phyloP scores from a whole-genome alignment of 2,113 vertebrate genomes.

The Phasianus colchicus region DNA sequence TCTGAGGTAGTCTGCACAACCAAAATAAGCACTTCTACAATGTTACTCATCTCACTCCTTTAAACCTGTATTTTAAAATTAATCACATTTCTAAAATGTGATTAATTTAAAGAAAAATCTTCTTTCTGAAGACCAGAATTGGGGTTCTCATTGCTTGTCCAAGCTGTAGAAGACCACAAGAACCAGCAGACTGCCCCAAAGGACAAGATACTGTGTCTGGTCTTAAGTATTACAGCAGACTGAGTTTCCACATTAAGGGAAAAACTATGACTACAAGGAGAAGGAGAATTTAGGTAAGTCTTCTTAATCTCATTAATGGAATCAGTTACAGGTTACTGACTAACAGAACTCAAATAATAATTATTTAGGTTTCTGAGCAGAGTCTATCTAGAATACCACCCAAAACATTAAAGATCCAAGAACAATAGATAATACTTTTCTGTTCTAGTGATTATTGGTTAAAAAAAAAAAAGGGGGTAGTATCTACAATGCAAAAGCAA shows the following conservation, averaged over 20 bases:
- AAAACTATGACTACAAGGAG: not conserved
- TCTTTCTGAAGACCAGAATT: not conserved
- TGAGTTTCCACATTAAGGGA: accelerated
- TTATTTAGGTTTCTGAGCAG: not conserved
- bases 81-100: slow-evolving; percentile 4
- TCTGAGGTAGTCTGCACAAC: slow-evolving; percentile 20
- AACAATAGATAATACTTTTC: not conserved
- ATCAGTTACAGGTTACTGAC: not conserved
- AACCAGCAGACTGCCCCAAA: not conserved
- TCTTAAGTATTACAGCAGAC: not conserved
- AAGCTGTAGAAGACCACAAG: not conserved
- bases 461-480: not conserved
- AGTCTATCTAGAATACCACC: not conserved
- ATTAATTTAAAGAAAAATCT: not conserved
- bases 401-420: not conserved
- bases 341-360: not conserved
- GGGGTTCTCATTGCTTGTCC: not conserved
- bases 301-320: not conserved
- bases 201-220: not conserved
- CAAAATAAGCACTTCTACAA: slow-evolving; percentile 16
- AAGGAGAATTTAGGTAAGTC: not conserved
- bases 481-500: not conserved
- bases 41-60: slow-evolving; percentile 17
- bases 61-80: slow-evolving; percentile 23
- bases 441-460: not conserved